These are phyloP conservation scores for Reticulitermes lucifugus DNA, from an alignment of 2,888 invertebrate species.

Conservation along the genomic window DNA sequence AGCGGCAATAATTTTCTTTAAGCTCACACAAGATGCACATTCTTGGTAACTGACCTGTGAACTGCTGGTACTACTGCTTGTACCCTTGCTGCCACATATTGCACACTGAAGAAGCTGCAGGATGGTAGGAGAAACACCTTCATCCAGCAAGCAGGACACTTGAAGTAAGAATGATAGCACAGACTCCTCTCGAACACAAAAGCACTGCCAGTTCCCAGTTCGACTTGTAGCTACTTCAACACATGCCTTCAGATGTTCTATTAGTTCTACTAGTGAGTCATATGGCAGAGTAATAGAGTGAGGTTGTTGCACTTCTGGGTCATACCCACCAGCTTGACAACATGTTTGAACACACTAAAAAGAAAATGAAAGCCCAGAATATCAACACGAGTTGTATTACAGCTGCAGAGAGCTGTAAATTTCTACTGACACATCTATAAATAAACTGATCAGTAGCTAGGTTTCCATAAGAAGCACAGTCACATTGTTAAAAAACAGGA, in stretches of 20 bases:
- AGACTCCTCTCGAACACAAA: constrained; percentile 81
- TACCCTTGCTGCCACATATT: constrained; percentile 70
- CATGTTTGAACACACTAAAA: constrained; percentile 67
- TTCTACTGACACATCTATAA: no score
- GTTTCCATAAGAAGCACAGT: no score
- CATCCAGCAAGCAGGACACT: constrained; percentile 88
- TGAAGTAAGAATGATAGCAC: constrained; percentile 83
- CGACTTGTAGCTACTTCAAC: constrained; percentile 92
- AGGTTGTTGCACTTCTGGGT: constrained; percentile 63
- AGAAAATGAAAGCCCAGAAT: constrained; percentile 22
- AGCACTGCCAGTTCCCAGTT: constrained; percentile 95
- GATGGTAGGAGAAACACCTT: constrained; percentile 90
- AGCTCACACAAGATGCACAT: no score
- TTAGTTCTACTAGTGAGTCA: constrained; percentile 91
- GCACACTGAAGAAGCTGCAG: constrained; percentile 91
- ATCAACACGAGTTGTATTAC: no score
- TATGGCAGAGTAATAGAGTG: constrained; percentile 76
- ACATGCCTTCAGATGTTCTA: constrained; percentile 95
- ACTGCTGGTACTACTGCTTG: not conserved
- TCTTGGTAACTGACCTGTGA: constrained; percentile 11
- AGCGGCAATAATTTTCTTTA: no score
- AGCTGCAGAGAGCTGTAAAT: no score
- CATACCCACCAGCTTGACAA: constrained; percentile 69
- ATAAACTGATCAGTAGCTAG: no score
- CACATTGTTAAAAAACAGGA: no score